Conservation (phyloP, 2,797 vertebrate species). For the Tokudaia muenninki region DNA sequence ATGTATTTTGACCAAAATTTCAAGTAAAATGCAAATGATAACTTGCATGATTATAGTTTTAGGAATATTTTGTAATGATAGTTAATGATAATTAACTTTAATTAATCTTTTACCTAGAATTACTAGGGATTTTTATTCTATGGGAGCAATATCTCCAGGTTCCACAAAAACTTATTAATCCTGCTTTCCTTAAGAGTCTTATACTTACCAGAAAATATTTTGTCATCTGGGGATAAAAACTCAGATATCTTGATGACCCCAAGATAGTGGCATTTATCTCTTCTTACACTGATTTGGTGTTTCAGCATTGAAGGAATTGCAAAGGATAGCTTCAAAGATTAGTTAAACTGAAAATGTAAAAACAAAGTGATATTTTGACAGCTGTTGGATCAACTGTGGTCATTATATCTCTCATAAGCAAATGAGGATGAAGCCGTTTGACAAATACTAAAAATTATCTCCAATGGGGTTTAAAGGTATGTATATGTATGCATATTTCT, state of each 20-base stretch:
- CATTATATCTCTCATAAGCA: not conserved
- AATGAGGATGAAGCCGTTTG: not conserved
- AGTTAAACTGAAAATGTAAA: not conserved
- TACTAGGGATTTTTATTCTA: not conserved
- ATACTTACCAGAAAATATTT: not conserved
- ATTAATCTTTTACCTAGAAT: not conserved
- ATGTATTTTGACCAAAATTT: not conserved
- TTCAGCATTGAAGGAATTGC: not conserved
- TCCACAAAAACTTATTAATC: not conserved
- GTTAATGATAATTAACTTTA: too few species aligned
- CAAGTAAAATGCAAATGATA: not conserved
- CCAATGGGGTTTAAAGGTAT: not conserved
- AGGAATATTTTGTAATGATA: not conserved
- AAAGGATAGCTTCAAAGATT: not conserved
- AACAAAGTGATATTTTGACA: not conserved
- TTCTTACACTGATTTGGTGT: not conserved
- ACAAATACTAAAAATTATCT: not conserved
- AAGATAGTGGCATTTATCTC: not conserved
- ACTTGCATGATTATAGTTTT: not conserved
- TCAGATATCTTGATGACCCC: not conserved
- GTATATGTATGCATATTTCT: too few species aligned
- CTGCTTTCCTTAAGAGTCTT: not conserved
- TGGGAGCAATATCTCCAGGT: not conserved
- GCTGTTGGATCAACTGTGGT: not conserved
- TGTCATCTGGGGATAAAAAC: not conserved